phyloP scores from a whole-genome alignment of 1,140 invertebrate genomes.

The Harpegnathos saltator region DNA sequence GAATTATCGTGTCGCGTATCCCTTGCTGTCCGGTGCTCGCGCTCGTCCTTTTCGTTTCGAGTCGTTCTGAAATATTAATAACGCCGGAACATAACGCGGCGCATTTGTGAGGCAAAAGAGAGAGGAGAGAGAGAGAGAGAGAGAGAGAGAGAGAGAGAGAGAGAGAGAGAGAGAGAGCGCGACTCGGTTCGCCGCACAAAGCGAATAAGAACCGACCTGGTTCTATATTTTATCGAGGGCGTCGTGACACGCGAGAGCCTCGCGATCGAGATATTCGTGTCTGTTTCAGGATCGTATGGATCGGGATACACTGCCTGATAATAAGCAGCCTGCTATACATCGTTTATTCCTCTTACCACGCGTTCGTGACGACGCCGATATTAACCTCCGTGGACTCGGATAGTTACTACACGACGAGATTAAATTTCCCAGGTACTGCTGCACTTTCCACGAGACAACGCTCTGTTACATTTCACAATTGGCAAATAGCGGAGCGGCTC shows the following conservation, averaged over 20 bases:
- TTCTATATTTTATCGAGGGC: background rate
- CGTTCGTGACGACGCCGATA: slow-evolving; percentile 69
- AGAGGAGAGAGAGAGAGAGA: too few relatives aligned
- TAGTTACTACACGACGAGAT: slow-evolving; percentile 64
- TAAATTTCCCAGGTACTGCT: slow-evolving; percentile 75
- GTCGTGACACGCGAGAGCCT: background rate
- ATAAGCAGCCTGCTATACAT: slow-evolving; percentile 63
- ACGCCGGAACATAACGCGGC: too few relatives aligned
- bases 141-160: too few relatives aligned
- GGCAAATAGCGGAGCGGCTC: too few relatives aligned
- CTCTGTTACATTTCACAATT: too few relatives aligned
- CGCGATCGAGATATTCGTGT: slow-evolving; percentile 19
- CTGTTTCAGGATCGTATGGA: slow-evolving; percentile 74
- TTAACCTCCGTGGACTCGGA: slow-evolving; percentile 74
- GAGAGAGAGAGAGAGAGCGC: too few relatives aligned
- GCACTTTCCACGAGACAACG: too few relatives aligned
- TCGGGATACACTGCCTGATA: slow-evolving; percentile 68
- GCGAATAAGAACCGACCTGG: background rate
- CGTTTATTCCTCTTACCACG: slow-evolving; percentile 55
- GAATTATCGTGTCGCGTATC: too few relatives aligned
- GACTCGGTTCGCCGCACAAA: background rate
- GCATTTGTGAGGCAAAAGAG: too few relatives aligned
- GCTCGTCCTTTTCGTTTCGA: too few relatives aligned
- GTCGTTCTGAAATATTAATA: too few relatives aligned
- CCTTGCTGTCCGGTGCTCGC: too few relatives aligned